Evolutionary conservation across 1,140 invertebrate genomes (phyloP).

Genomic region (Anthonomus grandis): DNA sequence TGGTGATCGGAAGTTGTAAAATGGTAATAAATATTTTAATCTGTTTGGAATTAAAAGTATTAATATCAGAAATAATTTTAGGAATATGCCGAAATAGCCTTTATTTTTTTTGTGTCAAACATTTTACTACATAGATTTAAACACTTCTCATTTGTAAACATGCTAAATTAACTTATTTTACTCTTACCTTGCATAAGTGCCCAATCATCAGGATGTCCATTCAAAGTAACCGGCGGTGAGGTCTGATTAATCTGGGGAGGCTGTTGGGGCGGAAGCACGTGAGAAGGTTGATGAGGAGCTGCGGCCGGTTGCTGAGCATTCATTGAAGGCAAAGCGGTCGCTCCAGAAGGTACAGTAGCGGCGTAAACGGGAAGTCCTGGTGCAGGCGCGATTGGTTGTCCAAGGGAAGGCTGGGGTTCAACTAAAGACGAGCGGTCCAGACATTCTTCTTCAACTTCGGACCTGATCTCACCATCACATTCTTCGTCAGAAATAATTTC

Average conservation of each 20-base stretch:
- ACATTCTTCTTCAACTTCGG: slow-evolving; percentile 65
- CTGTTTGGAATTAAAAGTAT: too few relatives aligned
- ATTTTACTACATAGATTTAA: too few relatives aligned
- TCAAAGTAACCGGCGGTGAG: slow-evolving; percentile 48
- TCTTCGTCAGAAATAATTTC: slow-evolving; percentile 79
- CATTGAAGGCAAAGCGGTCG: slow-evolving; percentile 11
- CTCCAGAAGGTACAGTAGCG: slow-evolving; percentile 11
- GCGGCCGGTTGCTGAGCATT: slow-evolving; percentile 9
- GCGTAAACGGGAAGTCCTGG: slow-evolving; percentile 33
- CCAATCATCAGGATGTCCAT: slow-evolving; percentile 48
- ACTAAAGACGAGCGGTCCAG: slow-evolving; percentile 35
- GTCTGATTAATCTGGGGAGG: slow-evolving; percentile 12
- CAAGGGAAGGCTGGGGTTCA: slow-evolving; percentile 17
- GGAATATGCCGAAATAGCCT: too few relatives aligned
- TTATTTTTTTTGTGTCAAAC: too few relatives aligned
- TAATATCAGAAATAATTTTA: too few relatives aligned
- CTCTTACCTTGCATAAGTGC: slow-evolving; percentile 40
- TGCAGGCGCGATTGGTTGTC: slow-evolving; percentile 26
- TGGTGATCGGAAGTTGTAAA: too few relatives aligned
- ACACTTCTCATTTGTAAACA: not conserved
- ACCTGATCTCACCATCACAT: slow-evolving; percentile 55
- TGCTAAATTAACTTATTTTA: not conserved
- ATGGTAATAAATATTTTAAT: too few relatives aligned
- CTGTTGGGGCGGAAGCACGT: slow-evolving; percentile 29
- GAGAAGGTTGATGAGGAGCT: slow-evolving; percentile 7